Conservation (phyloP, 2,888 invertebrate genomes). For the Platynereis dumerilii region DNA sequence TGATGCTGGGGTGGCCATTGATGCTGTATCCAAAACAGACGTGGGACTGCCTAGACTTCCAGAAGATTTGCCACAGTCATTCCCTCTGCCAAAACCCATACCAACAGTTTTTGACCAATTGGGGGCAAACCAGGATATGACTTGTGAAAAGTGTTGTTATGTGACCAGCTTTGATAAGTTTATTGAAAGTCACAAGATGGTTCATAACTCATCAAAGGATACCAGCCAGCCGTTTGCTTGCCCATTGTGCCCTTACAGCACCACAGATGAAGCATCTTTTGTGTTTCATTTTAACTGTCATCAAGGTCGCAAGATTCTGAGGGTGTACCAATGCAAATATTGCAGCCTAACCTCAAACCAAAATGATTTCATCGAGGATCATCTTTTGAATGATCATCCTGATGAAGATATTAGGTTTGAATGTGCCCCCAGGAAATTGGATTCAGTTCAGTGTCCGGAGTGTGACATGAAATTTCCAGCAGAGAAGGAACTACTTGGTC, state of each 20-base stretch:
- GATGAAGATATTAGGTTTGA: neutral
- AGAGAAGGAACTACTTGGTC: conserved; percentile 5
- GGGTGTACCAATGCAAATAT: conserved; percentile 11
- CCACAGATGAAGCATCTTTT: neutral
- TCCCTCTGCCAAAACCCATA: neutral
- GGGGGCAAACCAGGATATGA: neutral
- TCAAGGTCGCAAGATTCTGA: neutral
- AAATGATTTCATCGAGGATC: conserved; percentile 19
- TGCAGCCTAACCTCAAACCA: conserved; percentile 10
- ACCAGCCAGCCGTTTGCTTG: conserved; percentile 7
- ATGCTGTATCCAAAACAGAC: too few species aligned
- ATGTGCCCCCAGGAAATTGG: neutral
- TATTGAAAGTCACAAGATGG: conserved; percentile 5
- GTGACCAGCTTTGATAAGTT: neutral
- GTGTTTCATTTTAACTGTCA: conserved; percentile 16
- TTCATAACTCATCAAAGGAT: conserved; percentile 9
- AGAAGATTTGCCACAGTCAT: too few species aligned
- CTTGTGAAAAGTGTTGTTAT: neutral
- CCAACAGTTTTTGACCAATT: neutral
- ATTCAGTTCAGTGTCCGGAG: neutral
- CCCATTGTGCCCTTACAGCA: conserved; percentile 17
- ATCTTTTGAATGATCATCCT: conserved; percentile 13
- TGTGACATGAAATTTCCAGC: neutral
- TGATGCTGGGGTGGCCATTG: too few species aligned
- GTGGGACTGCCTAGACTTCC: too few species aligned